Evolutionary conservation across 2,113 vertebrate species (phyloP).

Genomic region (Chloropsis hardwickii): DNA sequence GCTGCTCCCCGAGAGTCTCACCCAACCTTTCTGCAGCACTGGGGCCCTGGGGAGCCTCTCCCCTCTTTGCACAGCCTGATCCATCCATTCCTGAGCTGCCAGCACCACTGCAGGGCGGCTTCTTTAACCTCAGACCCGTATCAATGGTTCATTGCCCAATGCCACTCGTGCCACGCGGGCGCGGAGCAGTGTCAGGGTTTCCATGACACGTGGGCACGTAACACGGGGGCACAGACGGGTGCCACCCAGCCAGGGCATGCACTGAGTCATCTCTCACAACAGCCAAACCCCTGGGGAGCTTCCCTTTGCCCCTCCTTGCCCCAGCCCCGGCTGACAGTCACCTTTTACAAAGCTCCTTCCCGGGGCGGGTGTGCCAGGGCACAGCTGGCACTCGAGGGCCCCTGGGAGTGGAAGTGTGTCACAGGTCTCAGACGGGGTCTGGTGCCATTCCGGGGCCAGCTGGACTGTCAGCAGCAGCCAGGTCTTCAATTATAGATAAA

Average conservation of each 20-base stretch:
- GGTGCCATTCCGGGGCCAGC: not conserved
- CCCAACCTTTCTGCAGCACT: not conserved
- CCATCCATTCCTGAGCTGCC: not conserved
- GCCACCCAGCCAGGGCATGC: not conserved
- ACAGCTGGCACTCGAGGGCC: rapidly evolving
- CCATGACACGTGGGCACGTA: not conserved
- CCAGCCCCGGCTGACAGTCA: not conserved
- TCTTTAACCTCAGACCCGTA: rapidly evolving
- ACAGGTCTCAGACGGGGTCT: not conserved
- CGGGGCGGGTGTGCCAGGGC: not conserved
- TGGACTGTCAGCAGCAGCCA: not conserved
- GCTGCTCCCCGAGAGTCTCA: not conserved
- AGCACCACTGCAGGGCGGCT: rapidly evolving
- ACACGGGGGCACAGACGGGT: not conserved
- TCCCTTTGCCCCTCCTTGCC: not conserved
- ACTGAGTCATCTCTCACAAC: not conserved
- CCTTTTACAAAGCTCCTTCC: not conserved
- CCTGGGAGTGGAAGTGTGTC: not conserved
- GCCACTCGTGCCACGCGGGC: not conserved
- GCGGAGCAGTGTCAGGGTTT: not conserved
- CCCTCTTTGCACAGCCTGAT: not conserved
- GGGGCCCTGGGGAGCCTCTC: not conserved
- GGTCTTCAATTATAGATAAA: not conserved
- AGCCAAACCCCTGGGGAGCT: not conserved
- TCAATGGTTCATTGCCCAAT: rapidly evolving